Conservation (phyloP, 2,888 invertebrate genomes). For the Orthonychiurus folsomi region DNA sequence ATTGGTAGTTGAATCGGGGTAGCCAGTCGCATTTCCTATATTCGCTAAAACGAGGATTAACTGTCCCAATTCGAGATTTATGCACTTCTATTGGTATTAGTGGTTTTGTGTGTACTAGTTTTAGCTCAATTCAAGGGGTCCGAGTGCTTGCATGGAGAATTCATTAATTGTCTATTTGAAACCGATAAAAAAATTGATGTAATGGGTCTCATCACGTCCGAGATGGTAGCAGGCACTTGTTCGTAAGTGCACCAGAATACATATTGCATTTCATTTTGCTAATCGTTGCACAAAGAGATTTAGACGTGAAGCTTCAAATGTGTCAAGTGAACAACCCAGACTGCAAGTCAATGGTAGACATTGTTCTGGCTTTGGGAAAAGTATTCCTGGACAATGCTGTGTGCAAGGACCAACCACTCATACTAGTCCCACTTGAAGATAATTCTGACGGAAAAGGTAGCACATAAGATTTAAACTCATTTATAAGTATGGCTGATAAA, state of each 20-base stretch:
- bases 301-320: not conserved
- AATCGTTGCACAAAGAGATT: not conserved
- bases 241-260: not conserved
- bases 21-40: no score
- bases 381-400: constrained; percentile 6
- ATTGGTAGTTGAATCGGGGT: no score
- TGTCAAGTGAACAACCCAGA: not conserved
- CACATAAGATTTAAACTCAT: not conserved
- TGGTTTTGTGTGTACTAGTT: no score
- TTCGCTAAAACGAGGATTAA: no score
- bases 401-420: constrained; percentile 7
- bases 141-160: not conserved
- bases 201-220: not conserved
- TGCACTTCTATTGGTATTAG: no score
- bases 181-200: not conserved
- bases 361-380: constrained; percentile 1
- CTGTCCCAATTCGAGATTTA: no score
- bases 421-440: constrained; percentile 2
- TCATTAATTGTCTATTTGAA: not conserved
- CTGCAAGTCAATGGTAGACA: not conserved
- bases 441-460: not conserved
- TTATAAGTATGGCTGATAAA: not conserved
- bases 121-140: no score
- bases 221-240: constrained; percentile 4
- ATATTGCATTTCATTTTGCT: not conserved